Evolutionary conservation across 2,113 vertebrate species (phyloP).

Genomic region (Illadopsis cleaveri): DNA sequence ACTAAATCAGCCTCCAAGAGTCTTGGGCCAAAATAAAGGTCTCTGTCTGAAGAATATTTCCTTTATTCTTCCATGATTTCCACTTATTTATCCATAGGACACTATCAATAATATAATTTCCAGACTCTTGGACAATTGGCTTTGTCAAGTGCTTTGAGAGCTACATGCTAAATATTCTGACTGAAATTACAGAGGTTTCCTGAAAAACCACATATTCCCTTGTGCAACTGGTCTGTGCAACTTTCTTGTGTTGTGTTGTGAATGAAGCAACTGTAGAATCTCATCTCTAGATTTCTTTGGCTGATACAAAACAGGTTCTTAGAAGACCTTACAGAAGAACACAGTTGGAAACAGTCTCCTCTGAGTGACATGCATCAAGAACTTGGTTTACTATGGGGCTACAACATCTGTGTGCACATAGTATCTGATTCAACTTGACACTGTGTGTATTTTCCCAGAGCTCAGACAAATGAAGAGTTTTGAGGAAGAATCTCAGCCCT

Average conservation of each 20-base stretch:
- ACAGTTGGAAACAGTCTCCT: not conserved
- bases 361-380: not conserved
- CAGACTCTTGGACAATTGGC: not conserved
- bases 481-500: not conserved
- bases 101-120: not conserved
- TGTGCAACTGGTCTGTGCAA: not conserved
- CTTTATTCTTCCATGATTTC: not conserved
- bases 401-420: not conserved
- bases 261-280: not conserved
- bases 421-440: not conserved
- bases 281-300: not conserved
- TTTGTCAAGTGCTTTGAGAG: not conserved
- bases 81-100: not conserved
- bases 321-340: not conserved
- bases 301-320: not conserved
- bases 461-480: slow-evolving; percentile 27
- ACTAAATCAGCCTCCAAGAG: not conserved
- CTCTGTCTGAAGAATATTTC: not conserved
- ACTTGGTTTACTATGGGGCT: not conserved
- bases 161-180: not conserved
- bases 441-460: not conserved
- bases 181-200: not conserved
- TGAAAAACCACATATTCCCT: not conserved
- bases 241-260: not conserved
- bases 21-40: not conserved